phyloP scores from a whole-genome alignment of 92 coral and sea anemone species.

The Isaurus tuberculatus region DNA sequence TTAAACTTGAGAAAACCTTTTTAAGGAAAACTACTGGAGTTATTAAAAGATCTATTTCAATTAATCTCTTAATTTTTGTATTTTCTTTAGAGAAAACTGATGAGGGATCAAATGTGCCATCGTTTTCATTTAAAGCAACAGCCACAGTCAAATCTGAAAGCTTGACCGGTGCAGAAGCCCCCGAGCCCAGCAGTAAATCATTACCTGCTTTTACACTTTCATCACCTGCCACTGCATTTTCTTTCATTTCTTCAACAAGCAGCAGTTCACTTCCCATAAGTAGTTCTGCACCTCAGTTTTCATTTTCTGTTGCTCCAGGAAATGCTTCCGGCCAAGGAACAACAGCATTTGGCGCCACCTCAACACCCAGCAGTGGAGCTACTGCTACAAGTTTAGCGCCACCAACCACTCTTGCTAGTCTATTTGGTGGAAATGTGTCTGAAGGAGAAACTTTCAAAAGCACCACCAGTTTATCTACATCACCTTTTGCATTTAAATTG shows the following conservation, averaged over 20 bases:
- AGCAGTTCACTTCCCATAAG: background rate
- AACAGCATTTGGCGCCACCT: slow-evolving; percentile 10
- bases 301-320: slow-evolving; percentile 5
- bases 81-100: background rate
- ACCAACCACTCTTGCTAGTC: background rate
- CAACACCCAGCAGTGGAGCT: background rate
- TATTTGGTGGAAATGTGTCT: slow-evolving; percentile 9
- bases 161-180: background rate
- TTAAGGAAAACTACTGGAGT: background rate
- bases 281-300: slow-evolving; percentile 1
- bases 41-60: background rate
- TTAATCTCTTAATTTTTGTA: background rate
- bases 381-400: background rate
- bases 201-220: background rate
- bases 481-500: slow-evolving; percentile 24
- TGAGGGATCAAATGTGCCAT: slow-evolving; percentile 4
- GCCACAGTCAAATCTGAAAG: background rate
- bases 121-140: slow-evolving; percentile 31
- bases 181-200: slow-evolving; percentile 30
- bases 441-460: background rate
- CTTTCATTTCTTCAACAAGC: background rate
- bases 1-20: too few relatives aligned
- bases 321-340: slow-evolving; percentile 6
- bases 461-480: background rate
- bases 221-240: slow-evolving; percentile 4